Base-by-base conservation (phyloP, 2,888 invertebrate genomes). In the Chydorus sphaericus region DNA sequence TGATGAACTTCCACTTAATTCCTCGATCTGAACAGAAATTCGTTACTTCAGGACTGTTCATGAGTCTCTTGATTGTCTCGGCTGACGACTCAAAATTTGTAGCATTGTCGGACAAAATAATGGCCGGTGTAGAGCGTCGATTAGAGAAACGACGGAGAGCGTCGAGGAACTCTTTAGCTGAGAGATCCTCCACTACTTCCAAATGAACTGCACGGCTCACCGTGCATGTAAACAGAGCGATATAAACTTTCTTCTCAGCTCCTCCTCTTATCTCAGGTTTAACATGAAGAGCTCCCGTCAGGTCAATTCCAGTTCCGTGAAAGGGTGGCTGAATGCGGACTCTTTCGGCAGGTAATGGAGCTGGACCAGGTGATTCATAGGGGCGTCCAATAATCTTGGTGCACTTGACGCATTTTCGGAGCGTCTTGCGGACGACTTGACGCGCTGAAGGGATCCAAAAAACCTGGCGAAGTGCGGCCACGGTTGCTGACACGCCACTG, bases 61-160 rank as follows among this genome's bases (percentile, higher is more conserved):
- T 23, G n/a, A 39, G 18, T n/a, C 23, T 7, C n/a, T 18, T 39
- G 39, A 39, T n/a, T 18, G 23, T 23, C 8, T 39, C 39, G 10
- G 39, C 39, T 3, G 11, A 3, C 18, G 20, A 39, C 18, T 59
- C 38, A 44, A 59, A 57, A 18, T 31, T 59, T 8, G 49, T 57
- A 2, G 57, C 59, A 26, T 57, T 59, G 33, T 54, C 59, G 8
- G 50, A 57, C n/a, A 54, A 31, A 8, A 58, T 44, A 6, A 31
- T 37, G 18, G n/a, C 18, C 18, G 48, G 48, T 11, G 57, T 18
- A 16, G 57, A 53, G 4, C 57, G 48, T 31, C 54, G 48, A 8
- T 20, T 29, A 10, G 52, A 26, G 18, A 58, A 58, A 14, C 33
- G 52, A 10, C 31, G 18, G 20, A 56, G 48, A 4, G 57, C 58